A percentile compares a stretch with the other conserved stretches of the same genome.
Conservation (phyloP, 2,888 invertebrate genomes). For the Leptinotarsa tumamoca region DNA sequence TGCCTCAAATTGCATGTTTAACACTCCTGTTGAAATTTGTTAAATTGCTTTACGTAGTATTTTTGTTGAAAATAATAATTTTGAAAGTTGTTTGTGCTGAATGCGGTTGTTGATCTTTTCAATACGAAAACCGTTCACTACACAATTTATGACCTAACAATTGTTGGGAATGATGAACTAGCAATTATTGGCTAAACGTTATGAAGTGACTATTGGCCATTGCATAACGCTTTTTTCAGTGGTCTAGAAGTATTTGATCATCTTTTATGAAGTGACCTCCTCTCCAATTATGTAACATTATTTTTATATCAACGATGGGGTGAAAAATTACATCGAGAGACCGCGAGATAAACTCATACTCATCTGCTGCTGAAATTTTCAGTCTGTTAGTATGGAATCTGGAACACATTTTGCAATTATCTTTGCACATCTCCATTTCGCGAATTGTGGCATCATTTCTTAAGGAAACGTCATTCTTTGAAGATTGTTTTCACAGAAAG, state of each 20-base stretch:
- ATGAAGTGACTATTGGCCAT: not conserved
- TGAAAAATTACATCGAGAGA: too few species aligned
- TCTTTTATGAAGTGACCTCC: not conserved
- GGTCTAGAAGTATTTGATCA: not conserved
- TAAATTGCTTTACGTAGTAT: not conserved
- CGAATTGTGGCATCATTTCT: too few species aligned
- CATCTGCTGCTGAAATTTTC: too few species aligned
- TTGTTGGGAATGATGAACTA: not conserved
- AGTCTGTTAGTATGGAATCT: too few species aligned
- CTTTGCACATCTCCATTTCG: too few species aligned
- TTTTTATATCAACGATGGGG: too few species aligned
- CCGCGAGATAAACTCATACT: too few species aligned
- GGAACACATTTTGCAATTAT: too few species aligned
- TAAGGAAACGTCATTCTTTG: too few species aligned
- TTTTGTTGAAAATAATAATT: not conserved
- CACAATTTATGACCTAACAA: not conserved
- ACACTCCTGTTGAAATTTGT: conserved; percentile 7
- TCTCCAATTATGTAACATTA: not conserved
- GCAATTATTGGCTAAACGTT: not conserved
- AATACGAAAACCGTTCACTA: not conserved
- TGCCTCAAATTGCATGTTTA: conserved; percentile 1
- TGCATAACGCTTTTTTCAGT: not conserved
- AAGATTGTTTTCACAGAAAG: too few species aligned
- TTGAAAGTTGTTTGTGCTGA: conserved; percentile 10
- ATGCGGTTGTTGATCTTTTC: not conserved